Evolutionary conservation across 2,113 vertebrate species (phyloP), one percentile per base, ranked within the genome.

Genomic region (Zapus hudsonius): DNA sequence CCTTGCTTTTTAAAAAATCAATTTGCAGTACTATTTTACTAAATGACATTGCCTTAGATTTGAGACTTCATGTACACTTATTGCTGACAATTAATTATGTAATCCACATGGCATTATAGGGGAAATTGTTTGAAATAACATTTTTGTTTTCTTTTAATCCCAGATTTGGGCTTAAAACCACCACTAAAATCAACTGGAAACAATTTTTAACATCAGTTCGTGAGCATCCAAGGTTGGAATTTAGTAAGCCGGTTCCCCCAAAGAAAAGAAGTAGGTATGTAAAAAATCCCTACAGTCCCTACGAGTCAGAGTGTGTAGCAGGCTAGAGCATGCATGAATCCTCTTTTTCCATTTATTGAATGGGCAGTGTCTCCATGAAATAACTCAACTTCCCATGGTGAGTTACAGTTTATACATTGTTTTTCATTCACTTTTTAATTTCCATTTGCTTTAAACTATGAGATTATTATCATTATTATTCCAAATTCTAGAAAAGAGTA

Each of bases 101-200:
- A 67, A 90, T 76, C 52, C 5, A 9, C 67, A 76, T n/a, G 27
- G 10, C 52, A 9, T 69, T 84, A 55, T 1, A 69, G 90, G 83
- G 70, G 84, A 0, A 89, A n/a, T 29, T 55, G 40, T 80, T 69
- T 91, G 36, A 0, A 29, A 3, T 69, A 76, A 12, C 84, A 1
- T 20, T 92, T 72, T 22, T 72, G 25, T 31, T 57, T 67, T 67
- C 15, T 40, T 33, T 70, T 94, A 89, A 94, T 82, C 67, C 67
- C 82, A 98, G 97, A 29, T 97, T 98, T 91, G 95, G 96, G 44
- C 78, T 98, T 70, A 96, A 86, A 96, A 73, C 95, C 84, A 96
- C 95, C 42, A 88, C 82, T 64, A 97, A 67, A 82, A 95, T 98
- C 92, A 84, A 84, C 1, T 98, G 98, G 98, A 96, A 98, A 63